phyloP scores from a whole-genome alignment of 2,888 invertebrate species.

The Stratiomys singularior region DNA sequence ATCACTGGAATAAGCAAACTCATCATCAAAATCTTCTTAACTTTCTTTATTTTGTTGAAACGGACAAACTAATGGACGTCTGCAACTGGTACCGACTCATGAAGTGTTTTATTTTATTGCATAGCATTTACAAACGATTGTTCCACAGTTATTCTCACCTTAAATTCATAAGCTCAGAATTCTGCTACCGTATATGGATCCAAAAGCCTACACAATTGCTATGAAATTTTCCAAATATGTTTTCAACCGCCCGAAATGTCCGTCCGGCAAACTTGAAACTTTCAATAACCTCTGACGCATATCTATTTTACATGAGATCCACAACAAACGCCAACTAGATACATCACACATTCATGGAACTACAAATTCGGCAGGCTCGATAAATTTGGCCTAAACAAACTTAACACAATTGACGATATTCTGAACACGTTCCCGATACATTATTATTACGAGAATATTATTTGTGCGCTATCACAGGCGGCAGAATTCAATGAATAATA shows the following conservation, averaged over 20 bases:
- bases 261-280: too few species aligned
- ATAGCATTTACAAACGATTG: too few species aligned
- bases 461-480: constrained; percentile 9
- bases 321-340: background rate
- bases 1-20: too few species aligned
- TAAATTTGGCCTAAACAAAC: constrained; percentile 29
- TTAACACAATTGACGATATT: constrained; percentile 9
- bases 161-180: too few species aligned
- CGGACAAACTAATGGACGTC: too few species aligned
- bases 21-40: too few species aligned
- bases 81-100: too few species aligned
- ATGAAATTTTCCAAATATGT: background rate
- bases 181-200: background rate
- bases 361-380: constrained; percentile 10
- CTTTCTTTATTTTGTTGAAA: too few species aligned
- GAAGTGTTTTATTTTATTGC: too few species aligned
- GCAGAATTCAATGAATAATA: constrained; percentile 37
- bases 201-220: background rate
- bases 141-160: too few species aligned
- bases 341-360: constrained; percentile 6
- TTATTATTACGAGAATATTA: constrained; percentile 19
- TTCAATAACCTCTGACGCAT: background rate
- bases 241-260: too few species aligned
- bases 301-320: constrained; percentile 9
- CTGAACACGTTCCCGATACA: constrained; percentile 30